Conservation (phyloP, 2,888 invertebrate genomes). For the Ophion slaviceki region DNA sequence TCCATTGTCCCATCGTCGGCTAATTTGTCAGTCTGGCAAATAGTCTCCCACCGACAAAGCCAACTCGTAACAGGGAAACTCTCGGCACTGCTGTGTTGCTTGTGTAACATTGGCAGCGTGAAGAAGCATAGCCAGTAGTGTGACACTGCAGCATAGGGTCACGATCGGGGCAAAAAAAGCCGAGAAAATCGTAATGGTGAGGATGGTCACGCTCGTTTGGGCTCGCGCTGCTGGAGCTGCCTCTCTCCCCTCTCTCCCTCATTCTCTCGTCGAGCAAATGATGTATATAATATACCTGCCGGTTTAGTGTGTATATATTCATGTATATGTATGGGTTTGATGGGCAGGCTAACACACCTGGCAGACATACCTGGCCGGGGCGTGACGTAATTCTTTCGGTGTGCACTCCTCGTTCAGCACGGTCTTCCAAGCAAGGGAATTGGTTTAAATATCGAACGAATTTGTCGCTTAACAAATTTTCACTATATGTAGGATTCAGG, state of each 20-base stretch:
- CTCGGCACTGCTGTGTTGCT: constrained; percentile 37
- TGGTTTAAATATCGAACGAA: not conserved
- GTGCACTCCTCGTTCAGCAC: constrained; percentile 31
- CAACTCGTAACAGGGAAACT: constrained; percentile 61
- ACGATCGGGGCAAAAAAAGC: constrained; percentile 50
- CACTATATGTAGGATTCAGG: no score
- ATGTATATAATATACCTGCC: constrained; percentile 54
- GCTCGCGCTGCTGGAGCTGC: constrained; percentile 43
- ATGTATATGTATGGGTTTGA: constrained; percentile 6
- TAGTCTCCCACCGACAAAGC: constrained; percentile 73
- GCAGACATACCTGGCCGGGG: constrained; percentile 70
- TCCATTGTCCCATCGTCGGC: constrained; percentile 64
- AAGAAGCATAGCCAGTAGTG: constrained; percentile 45
- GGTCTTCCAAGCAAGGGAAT: not conserved
- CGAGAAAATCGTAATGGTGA: constrained; percentile 68
- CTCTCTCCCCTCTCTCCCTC: constrained; percentile 19
- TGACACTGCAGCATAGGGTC: constrained; percentile 36
- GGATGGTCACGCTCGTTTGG: constrained; percentile 69
- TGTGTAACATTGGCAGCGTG: constrained; percentile 24
- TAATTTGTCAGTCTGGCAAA: constrained; percentile 78
- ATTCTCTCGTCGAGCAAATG: constrained; percentile 9
- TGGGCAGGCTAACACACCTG: constrained; percentile 64
- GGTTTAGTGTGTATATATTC: not conserved
- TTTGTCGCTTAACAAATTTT: not conserved
- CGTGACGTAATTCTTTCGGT: constrained; percentile 75